A percentile compares a stretch with the other conserved stretches of the same genome.
phyloP scores from a whole-genome alignment of 2,888 invertebrate genomes.

The Fabriciana adippe region DNA sequence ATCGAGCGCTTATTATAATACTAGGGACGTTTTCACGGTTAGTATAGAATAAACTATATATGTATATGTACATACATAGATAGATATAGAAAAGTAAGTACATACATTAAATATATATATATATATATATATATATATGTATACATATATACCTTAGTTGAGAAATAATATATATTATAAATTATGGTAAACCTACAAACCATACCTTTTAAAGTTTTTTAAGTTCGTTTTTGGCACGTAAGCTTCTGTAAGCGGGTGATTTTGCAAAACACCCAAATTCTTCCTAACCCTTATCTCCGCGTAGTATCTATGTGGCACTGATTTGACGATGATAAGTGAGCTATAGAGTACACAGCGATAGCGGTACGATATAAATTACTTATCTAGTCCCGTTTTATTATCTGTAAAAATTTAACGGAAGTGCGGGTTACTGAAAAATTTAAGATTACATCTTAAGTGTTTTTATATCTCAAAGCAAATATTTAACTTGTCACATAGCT shows the following conservation, averaged over 20 bases:
- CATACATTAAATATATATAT: too few relatives aligned
- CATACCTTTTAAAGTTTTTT: too few relatives aligned
- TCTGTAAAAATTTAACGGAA: constrained; percentile 63
- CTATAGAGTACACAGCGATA: constrained; percentile 68
- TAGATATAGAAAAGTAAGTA: too few relatives aligned
- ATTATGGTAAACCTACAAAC: too few relatives aligned
- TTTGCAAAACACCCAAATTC: constrained; percentile 2
- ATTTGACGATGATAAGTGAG: constrained; percentile 63
- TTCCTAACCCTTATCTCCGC: background rate
- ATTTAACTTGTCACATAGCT: constrained; percentile 20
- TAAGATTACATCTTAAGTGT: constrained; percentile 24
- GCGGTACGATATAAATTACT: constrained; percentile 51
- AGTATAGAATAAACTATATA: too few relatives aligned
- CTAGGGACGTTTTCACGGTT: too few relatives aligned
- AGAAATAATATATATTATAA: too few relatives aligned
- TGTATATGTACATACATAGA: too few relatives aligned
- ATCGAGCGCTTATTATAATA: too few relatives aligned
- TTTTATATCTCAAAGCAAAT: constrained; percentile 24
- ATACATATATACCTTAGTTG: too few relatives aligned
- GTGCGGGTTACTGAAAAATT: constrained; percentile 38
- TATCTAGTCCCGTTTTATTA: constrained; percentile 64
- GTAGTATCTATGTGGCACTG: constrained; percentile 49
- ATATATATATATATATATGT: too few relatives aligned
- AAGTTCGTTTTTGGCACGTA: too few relatives aligned
- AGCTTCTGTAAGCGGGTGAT: background rate